Base-by-base conservation (phyloP, 2,888 invertebrate genomes). In the Plebejus anna region DNA sequence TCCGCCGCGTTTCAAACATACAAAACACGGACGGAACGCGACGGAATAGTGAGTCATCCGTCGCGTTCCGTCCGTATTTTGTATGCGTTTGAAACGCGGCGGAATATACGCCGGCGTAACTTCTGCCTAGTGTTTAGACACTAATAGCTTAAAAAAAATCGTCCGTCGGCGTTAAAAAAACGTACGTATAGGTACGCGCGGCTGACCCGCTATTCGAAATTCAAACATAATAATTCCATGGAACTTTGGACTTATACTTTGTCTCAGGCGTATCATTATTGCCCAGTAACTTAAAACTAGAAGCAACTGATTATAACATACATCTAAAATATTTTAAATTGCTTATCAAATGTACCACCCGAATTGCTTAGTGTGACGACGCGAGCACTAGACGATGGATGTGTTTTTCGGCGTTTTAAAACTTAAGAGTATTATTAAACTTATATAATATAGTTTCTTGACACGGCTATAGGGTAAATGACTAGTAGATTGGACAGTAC, bases 171-270 rank as follows among this genome's bases (percentile, higher is more conserved):
- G 32, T 66, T 16, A 66, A 66, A 66, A 66, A 66, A 66, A 4
- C 66, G 32, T 66, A 6, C 66, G 66, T 16, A 16, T 36, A 61
- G 1, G 61, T 36, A 36, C 66, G 66, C 66, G 66, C 66, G 66
- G 66, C 32, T n/a, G 72, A 72, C 72, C 72, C 72, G 72, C 72
- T 72, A 72, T 72, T 72, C 42, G 42, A 72, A 22, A 71, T 47
- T 71, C 71, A 71, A 72, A 72, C 42, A 71, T 71, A 72, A 72
- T 42, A 72, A 72, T 72, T 72, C 72, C 72, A 72, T 47, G 22
- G 72, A 72, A 72, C 72, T 72, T 72, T 72, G 72, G 72, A 47
- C 72, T 72, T 66, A 47, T 36, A 72, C 72, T 72, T 72, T 72
- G 72, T 72, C 42, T 71, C 42, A 47, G 47, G 72, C 72, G 47